phyloP scores from a whole-genome alignment of 2,888 invertebrate genomes.

The Phengaris arion region DNA sequence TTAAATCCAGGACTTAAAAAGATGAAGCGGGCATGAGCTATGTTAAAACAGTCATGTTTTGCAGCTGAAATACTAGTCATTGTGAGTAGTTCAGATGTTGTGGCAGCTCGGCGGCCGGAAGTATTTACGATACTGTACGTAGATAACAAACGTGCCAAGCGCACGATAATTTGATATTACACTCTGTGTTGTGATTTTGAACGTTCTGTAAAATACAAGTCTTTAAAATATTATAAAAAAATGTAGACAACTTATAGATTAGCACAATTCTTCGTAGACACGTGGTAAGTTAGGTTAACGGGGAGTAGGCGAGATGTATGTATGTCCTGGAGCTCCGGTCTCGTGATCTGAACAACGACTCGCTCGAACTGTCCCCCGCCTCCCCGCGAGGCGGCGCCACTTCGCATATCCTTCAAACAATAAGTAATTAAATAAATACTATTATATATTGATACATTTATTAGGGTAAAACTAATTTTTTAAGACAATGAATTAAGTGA shows the following conservation, averaged over 20 bases:
- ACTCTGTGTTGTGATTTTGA: slow-evolving; percentile 81
- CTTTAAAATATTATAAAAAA: slow-evolving; percentile 67
- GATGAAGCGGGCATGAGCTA: background rate
- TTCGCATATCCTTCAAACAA: slow-evolving; percentile 81
- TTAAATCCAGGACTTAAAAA: background rate
- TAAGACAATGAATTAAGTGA: slow-evolving; percentile 80
- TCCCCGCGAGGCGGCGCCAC: slow-evolving; percentile 64
- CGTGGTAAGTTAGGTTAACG: slow-evolving; percentile 64
- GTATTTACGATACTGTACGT: slow-evolving; percentile 58
- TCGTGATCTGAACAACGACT: slow-evolving; percentile 72
- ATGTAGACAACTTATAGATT: slow-evolving; percentile 77
- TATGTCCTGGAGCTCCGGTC: slow-evolving; percentile 74
- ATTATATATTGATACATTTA: slow-evolving; percentile 79
- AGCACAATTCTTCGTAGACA: slow-evolving; percentile 79
- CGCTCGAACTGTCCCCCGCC: slow-evolving; percentile 59
- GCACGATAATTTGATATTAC: slow-evolving; percentile 78
- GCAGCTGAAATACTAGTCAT: background rate
- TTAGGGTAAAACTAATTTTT: slow-evolving; percentile 78
- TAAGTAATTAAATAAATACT: slow-evolving; percentile 76
- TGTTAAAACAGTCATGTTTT: background rate
- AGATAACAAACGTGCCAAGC: slow-evolving; percentile 62
- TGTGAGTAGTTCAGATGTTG: background rate
- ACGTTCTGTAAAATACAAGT: slow-evolving; percentile 77
- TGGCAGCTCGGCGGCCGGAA: slow-evolving; percentile 39
- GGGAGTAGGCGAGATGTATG: slow-evolving; percentile 62